Base-by-base conservation (phyloP, 2,797 vertebrate genomes). In the Neosalanx taihuensis region DNA sequence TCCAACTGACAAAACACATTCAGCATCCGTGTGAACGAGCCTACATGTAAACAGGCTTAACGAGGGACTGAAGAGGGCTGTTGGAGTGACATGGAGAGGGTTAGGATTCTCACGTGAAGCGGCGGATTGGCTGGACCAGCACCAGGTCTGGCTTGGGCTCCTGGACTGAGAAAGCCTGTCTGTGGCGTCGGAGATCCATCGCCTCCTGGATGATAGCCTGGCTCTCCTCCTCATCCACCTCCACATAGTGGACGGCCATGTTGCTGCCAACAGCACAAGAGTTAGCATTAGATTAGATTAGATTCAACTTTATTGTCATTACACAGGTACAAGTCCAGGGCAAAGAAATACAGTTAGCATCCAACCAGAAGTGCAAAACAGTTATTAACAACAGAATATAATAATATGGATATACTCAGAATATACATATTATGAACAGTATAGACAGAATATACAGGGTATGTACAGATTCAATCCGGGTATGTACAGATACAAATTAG, bases 141-240 rank as follows among this genome's bases (percentile, higher is more conserved):
- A 91, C 89, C 57, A 99, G 93, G 79, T 98, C 96, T 0, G 95
- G 94, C 17, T 93, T 92, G 6, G 91, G 91, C 76, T 95, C 94
- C 0, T 77, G 87, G 41, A 89, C 79, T 5, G 94, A 92, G 75
- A 98, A 79, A 0, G 92, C 93, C 63, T 94, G 95, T 71, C 96
- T 92, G 56, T 92, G 95, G 79, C 83, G 92, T 31, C 97, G 91
- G 2, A 99, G 90, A 30, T 96, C 96, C 81, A 96, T 81, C 0
- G 95, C 97, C 81, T 99, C 98, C 0, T 95, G 92, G 12, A 99
- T 15, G 67, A 99, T 93, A 61, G 87, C 87, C 31, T 88, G 90
- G 0, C 92, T 78, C 81, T 99, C 97, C 12, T 94, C 93, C 4
- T 93, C 86, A 9, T 94, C 94, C 84, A 98, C 94, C 0, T 93